These are phyloP conservation scores for Tetranychus urticae DNA, from an alignment of 1,140 invertebrate species.

Conservation along the genomic window DNA sequence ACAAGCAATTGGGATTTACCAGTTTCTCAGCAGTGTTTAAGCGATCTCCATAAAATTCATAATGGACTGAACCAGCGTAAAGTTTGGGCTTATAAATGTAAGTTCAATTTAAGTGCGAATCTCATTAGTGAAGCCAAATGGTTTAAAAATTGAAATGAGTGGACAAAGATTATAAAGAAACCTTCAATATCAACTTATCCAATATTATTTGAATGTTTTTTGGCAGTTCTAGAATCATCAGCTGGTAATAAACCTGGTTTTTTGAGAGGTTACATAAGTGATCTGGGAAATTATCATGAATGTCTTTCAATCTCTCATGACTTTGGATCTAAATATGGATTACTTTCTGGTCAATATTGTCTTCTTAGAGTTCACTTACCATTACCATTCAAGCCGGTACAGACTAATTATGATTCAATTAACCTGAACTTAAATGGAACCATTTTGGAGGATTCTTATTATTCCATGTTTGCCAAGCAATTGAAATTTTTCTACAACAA, in stretches of 20 bases:
- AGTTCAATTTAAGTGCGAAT: neutral
- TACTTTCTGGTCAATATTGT: neutral
- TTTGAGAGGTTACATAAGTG: neutral
- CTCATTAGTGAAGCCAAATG: neutral
- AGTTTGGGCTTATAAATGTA: neutral
- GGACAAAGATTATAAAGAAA: neutral
- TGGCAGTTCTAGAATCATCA: neutral
- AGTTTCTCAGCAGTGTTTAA: neutral
- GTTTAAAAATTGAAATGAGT: neutral
- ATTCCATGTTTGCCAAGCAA: neutral
- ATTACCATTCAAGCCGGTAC: neutral
- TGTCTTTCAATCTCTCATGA: neutral
- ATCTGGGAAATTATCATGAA: neutral
- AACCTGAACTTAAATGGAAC: neutral
- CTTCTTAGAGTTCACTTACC: neutral
- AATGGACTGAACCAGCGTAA: neutral
- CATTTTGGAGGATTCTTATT: neutral
- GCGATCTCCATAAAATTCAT: neutral
- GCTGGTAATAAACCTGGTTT: neutral
- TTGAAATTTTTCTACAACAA: neutral
- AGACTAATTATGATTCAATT: neutral
- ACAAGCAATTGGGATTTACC: neutral
- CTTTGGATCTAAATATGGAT: neutral
- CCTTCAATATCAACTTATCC: neutral
- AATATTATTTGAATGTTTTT: neutral